A percentile compares a stretch with the other conserved stretches of the same genome.
Conservation (phyloP, 2,797 vertebrate genomes). For the Uromys caudimaculatus region DNA sequence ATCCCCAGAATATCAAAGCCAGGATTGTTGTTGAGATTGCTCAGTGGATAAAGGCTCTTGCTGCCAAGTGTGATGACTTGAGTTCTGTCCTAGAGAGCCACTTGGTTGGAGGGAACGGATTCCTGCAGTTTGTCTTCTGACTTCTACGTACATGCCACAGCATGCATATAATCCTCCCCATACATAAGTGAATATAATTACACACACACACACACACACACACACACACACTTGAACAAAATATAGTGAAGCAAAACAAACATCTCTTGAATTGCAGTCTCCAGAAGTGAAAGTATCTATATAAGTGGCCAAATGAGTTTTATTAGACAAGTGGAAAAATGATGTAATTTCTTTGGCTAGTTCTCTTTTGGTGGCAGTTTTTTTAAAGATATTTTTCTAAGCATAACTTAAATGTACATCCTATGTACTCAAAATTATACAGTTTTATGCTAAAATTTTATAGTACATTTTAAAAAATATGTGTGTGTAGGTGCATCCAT, state of each 20-base stretch:
- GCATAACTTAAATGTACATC: background rate
- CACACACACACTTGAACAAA: background rate
- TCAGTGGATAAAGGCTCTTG: background rate
- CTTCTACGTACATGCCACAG: background rate
- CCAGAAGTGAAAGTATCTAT: background rate
- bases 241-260: background rate
- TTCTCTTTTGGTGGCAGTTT: background rate
- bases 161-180: background rate
- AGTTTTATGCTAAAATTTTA: background rate
- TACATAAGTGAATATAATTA: background rate
- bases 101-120: background rate
- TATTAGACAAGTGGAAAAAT: background rate
- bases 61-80: background rate
- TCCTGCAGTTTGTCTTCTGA: background rate
- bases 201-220: background rate
- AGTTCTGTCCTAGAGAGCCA: background rate
- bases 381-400: background rate
- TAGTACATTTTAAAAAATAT: background rate
- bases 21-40: background rate
- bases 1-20: background rate
- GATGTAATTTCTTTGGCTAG: background rate
- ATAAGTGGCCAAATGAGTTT: background rate
- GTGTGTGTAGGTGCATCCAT: background rate
- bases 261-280: background rate
- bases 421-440: background rate